These are phyloP conservation scores for Acrossocheilus wenchowensis DNA, from an alignment of 2,797 vertebrate genomes.

Conservation along the genomic window DNA sequence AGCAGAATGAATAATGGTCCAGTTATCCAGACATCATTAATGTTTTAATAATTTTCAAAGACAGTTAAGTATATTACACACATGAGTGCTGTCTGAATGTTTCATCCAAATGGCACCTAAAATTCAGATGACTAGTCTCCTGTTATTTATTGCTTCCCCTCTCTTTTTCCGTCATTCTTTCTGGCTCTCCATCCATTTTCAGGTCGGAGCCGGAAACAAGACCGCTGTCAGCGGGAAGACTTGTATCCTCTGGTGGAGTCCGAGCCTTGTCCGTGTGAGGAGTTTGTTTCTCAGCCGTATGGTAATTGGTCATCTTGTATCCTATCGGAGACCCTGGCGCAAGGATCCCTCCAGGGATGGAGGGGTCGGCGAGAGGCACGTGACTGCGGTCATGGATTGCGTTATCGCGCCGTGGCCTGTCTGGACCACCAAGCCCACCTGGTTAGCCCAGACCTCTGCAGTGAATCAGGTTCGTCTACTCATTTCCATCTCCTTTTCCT, in stretches of 20 bases:
- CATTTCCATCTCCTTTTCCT: neutral
- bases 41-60: slow-evolving; percentile 47
- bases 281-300: slow-evolving; percentile 81
- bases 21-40: slow-evolving; percentile 45
- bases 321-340: slow-evolving; percentile 67
- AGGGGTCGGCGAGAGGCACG: slow-evolving; percentile 67
- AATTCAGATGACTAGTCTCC: neutral
- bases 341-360: slow-evolving; percentile 67
- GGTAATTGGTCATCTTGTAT: slow-evolving; percentile 96
- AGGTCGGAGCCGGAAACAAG: slow-evolving; percentile 59
- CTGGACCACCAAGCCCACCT: slow-evolving; percentile 81
- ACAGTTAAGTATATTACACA: slow-evolving; percentile 38
- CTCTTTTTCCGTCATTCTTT: slow-evolving; percentile 9
- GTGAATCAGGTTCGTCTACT: slow-evolving; percentile 83
- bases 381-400: slow-evolving; percentile 87
- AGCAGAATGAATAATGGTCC: slow-evolving; percentile 46
- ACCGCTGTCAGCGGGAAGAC: slow-evolving; percentile 85
- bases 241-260: slow-evolving; percentile 86
- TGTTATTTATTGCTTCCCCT: slow-evolving; percentile 10
- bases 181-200: neutral
- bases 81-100: slow-evolving; percentile 28
- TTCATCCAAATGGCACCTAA: slow-evolving; percentile 15
- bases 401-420: slow-evolving; percentile 85
- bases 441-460: slow-evolving; percentile 82
- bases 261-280: slow-evolving; percentile 85